phyloP scores from a whole-genome alignment of 2,113 vertebrate species.

The Procapra przewalskii region DNA sequence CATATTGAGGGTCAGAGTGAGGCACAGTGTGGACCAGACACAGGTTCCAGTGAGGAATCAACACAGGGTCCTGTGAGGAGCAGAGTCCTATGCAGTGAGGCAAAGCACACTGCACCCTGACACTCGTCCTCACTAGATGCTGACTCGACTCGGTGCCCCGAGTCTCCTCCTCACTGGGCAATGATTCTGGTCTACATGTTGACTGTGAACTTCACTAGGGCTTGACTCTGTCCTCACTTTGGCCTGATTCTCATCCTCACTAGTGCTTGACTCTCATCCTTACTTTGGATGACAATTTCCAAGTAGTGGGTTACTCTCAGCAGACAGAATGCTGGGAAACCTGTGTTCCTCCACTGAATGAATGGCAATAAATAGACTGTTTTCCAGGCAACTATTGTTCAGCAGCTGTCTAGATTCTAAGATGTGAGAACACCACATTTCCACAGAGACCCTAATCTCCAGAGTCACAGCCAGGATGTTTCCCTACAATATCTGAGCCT shows the following conservation, averaged over 20 bases:
- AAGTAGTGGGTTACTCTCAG: neutral
- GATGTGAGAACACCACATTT: neutral
- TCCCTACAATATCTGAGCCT: neutral
- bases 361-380: neutral
- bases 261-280: neutral
- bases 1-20: neutral
- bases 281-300: neutral
- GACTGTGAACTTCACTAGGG: neutral
- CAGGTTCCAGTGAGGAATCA: neutral
- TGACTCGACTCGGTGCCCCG: neutral
- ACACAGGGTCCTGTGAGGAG: neutral
- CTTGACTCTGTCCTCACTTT: neutral
- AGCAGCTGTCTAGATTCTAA: neutral
- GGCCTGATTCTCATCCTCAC: neutral
- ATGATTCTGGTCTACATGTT: neutral
- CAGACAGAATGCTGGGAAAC: neutral
- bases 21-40: neutral
- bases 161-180: neutral
- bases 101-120: neutral
- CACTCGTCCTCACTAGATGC: neutral
- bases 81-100: neutral
- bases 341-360: neutral
- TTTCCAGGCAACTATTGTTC: neutral
- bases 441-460: neutral
- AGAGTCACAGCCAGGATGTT: neutral